Evolutionary conservation across 2,113 vertebrate species (phyloP).

Genomic region (Desmodus rotundus): DNA sequence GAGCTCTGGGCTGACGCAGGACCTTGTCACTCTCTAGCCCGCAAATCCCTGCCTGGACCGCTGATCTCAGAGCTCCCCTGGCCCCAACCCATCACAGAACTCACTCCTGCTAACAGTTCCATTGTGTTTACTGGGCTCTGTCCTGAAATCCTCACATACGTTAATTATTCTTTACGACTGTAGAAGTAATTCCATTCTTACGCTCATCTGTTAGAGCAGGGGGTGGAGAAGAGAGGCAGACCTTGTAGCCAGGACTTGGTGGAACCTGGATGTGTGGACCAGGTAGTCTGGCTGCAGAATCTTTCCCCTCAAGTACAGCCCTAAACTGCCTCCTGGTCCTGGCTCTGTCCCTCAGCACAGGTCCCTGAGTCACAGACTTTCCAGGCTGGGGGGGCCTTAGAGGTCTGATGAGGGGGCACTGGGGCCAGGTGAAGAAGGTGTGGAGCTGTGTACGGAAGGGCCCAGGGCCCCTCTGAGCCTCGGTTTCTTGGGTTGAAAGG

Average conservation of each 20-base stretch:
- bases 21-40: not conserved
- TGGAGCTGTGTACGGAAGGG: accelerated
- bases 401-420: not conserved
- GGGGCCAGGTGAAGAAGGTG: accelerated
- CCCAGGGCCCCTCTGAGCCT: not conserved
- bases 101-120: not conserved
- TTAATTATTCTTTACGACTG: not conserved
- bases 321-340: not conserved
- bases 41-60: not conserved
- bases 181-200: accelerated
- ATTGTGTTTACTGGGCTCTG: not conserved
- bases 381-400: not conserved
- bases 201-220: not conserved
- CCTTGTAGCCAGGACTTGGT: accelerated
- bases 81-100: not conserved
- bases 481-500: not conserved
- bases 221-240: not conserved
- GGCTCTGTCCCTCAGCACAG: not conserved
- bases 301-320: not conserved
- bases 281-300: not conserved
- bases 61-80: not conserved
- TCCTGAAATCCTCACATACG: not conserved
- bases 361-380: not conserved
- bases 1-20: not conserved
- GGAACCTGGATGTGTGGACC: not conserved